Percentiles rank a stretch among this genome's conserved stretches.
These are phyloP conservation scores for Drosophila melanica DNA, from an alignment of 1,140 invertebrate genomes.

Conservation along the genomic window DNA sequence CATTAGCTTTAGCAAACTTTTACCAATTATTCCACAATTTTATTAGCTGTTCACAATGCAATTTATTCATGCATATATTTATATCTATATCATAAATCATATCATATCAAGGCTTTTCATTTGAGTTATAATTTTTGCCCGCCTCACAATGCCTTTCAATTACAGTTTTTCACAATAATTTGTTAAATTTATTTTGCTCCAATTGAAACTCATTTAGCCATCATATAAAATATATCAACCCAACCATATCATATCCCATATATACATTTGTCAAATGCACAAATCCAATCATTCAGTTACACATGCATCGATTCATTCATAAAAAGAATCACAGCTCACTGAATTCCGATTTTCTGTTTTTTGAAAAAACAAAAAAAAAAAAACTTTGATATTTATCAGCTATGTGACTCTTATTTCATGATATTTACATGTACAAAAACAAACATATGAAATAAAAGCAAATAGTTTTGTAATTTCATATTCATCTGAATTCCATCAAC, in stretches of 20 bases:
- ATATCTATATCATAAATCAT: constrained; percentile 16
- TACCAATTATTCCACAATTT: constrained; percentile 22
- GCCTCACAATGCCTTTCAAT: background rate
- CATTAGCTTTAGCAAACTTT: constrained; percentile 32
- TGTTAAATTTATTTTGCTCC: constrained; percentile 25
- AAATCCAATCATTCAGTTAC: constrained; percentile 63
- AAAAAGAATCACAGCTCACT: constrained; percentile 55
- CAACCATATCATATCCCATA: constrained; percentile 27
- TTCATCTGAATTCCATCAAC: constrained; percentile 33
- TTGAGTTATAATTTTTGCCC: constrained; percentile 17
- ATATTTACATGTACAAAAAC: constrained; percentile 1
- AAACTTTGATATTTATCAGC: constrained; percentile 26
- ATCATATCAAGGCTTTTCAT: constrained; percentile 31
- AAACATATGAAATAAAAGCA: background rate
- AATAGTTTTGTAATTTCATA: constrained; percentile 13
- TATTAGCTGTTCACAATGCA: constrained; percentile 54
- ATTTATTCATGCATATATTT: constrained; percentile 39
- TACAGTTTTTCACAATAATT: constrained; percentile 10
- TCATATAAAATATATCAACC: background rate
- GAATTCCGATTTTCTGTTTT: constrained; percentile 30
- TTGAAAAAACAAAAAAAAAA: constrained; percentile 5
- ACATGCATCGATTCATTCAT: constrained; percentile 48
- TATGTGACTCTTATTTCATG: constrained; percentile 38
- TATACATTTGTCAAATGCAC: constrained; percentile 52
- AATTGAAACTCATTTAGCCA: constrained; percentile 36